Evolutionary conservation across 2,888 invertebrate species (phyloP).

Genomic region (Dryobota labecula): DNA sequence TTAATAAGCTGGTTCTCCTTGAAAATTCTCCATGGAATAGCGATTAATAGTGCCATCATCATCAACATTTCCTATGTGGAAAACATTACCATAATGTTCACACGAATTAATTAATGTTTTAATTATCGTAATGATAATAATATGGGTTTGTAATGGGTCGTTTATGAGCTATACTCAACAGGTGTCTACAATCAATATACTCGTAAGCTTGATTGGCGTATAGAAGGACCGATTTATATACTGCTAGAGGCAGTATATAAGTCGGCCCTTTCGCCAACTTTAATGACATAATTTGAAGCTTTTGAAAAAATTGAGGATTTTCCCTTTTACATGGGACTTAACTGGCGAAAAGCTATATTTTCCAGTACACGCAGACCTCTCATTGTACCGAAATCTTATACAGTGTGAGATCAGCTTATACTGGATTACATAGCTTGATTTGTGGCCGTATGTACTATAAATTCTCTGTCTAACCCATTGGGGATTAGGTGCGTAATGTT

Average conservation of each 20-base stretch:
- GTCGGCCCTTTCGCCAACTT: background rate
- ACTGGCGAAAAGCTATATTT: too few relatives aligned
- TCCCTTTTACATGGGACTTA: too few relatives aligned
- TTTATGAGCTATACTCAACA: constrained; percentile 17
- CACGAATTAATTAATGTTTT: constrained; percentile 34
- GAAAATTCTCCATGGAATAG: constrained; percentile 16
- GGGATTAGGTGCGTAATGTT: too few relatives aligned
- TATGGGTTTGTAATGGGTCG: constrained; percentile 19
- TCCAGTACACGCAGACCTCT: too few relatives aligned
- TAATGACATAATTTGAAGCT: background rate
- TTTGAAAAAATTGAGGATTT: background rate
- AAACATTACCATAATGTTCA: constrained; percentile 38
- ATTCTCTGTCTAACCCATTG: too few relatives aligned
- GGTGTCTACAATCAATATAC: too few relatives aligned
- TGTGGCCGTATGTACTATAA: too few relatives aligned
- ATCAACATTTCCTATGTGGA: constrained; percentile 33
- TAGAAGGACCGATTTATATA: background rate
- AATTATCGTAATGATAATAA: constrained; percentile 19
- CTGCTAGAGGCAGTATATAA: too few relatives aligned
- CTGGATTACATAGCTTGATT: too few relatives aligned
- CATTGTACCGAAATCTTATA: too few relatives aligned
- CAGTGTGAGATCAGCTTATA: too few relatives aligned
- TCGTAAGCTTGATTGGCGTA: background rate
- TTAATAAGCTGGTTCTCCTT: constrained; percentile 11
- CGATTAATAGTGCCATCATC: constrained; percentile 17